Conservation (phyloP, 1,140 invertebrate species). For the Leptestheria dahalacensis region DNA sequence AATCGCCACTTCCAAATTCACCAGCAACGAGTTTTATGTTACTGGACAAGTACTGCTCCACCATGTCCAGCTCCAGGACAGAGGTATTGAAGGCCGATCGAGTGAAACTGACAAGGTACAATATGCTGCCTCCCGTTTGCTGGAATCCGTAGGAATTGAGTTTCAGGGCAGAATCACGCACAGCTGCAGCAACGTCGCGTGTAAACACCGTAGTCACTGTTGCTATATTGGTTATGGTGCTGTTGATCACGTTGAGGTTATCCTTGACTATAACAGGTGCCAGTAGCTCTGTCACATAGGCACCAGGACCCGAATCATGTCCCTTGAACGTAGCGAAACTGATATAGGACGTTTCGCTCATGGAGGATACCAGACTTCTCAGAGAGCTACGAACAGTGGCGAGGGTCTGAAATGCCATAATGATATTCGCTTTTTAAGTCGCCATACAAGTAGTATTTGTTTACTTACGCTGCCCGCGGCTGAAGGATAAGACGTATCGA, state of each 20-base stretch:
- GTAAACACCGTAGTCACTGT: not conserved
- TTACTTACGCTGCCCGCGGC: not conserved
- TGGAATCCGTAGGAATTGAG: not conserved
- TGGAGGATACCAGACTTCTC: not conserved
- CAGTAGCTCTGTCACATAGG: not conserved
- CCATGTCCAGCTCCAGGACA: not conserved
- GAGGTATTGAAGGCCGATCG: not conserved
- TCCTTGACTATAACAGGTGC: not conserved
- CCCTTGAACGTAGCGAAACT: not conserved
- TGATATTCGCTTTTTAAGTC: not conserved
- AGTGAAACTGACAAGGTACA: not conserved
- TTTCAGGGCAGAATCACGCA: not conserved
- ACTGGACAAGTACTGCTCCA: not conserved
- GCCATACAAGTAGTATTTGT: not conserved
- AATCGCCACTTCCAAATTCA: not conserved
- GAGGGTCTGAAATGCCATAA: not conserved
- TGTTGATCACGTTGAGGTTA: not conserved
- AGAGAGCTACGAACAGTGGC: not conserved
- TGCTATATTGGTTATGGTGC: not conserved
- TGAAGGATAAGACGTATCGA: not conserved
- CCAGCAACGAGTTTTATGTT: conserved; percentile 1
- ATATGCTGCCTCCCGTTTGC: not conserved
- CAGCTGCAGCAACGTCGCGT: not conserved
- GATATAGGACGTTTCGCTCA: not conserved
- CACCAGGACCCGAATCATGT: not conserved